phyloP scores from a whole-genome alignment of 1,140 invertebrate species.

The Ptiloglossa arizonensis region DNA sequence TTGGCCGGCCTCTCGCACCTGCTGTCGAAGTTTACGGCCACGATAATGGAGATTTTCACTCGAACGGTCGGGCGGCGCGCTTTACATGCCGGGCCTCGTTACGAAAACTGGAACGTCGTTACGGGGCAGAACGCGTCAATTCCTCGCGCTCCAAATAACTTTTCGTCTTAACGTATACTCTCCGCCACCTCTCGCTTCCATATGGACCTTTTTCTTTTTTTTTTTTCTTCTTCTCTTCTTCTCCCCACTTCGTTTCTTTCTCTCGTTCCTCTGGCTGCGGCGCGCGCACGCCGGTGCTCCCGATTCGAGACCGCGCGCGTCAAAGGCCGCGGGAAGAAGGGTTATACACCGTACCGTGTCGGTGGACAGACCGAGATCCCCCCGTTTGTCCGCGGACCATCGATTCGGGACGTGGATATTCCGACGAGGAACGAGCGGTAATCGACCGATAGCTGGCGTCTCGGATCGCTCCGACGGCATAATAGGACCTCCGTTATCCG shows the following conservation, averaged over 20 bases:
- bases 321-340: background rate
- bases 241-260: background rate
- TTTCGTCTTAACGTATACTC: constrained; percentile 46
- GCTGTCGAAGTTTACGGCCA: constrained; percentile 32
- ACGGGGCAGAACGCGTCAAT: constrained; percentile 40
- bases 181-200: no score
- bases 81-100: constrained; percentile 43
- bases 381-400: no score
- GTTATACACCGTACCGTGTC: no score
- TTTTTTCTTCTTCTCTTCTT: background rate
- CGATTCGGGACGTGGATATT: no score
- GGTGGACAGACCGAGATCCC: no score
- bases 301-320: constrained; percentile 21
- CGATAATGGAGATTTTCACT: constrained; percentile 50
- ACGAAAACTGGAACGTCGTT: constrained; percentile 48
- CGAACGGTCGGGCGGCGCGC: background rate
- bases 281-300: no score
- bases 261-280: background rate
- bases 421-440: no score
- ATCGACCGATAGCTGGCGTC: no score
- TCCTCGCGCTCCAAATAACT: constrained; percentile 50
- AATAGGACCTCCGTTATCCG: no score
- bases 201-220: no score
- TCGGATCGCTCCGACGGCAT: no score
- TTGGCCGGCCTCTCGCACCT: constrained; percentile 14